Conservation (phyloP, 2,113 vertebrate species). For the Callorhinus ursinus region DNA sequence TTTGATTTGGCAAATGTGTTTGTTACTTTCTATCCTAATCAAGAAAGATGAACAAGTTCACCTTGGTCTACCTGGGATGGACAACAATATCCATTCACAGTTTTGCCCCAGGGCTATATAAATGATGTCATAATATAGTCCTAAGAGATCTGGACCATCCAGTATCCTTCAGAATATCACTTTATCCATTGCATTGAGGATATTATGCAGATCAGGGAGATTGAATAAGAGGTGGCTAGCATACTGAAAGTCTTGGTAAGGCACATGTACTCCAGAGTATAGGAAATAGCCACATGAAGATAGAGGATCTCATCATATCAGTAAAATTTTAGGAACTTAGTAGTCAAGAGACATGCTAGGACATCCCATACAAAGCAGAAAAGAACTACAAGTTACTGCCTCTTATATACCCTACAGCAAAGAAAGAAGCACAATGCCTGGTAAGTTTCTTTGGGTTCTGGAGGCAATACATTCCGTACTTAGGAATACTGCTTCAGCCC, state of each 20-base stretch:
- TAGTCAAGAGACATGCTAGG: neutral
- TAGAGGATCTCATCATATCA: neutral
- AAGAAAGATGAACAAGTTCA: neutral
- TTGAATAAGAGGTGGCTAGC: neutral
- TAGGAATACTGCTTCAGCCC: neutral
- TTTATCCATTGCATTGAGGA: neutral
- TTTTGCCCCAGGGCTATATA: neutral
- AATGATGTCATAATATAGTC: neutral
- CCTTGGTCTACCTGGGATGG: neutral
- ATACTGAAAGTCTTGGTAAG: neutral
- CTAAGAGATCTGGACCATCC: neutral
- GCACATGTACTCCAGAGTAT: neutral
- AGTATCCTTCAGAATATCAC: neutral
- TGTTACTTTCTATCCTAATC: slow-evolving; percentile 4
- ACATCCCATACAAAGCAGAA: neutral
- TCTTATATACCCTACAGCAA: neutral
- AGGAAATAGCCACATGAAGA: neutral
- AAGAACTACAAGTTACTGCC: neutral
- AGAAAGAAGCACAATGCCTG: neutral
- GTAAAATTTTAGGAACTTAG: neutral
- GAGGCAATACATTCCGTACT: neutral
- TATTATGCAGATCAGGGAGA: neutral
- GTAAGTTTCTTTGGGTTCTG: neutral
- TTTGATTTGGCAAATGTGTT: neutral
- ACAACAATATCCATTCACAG: neutral